phyloP scores from a whole-genome alignment of 2,113 vertebrate genomes.

The Pelodiscus sinensis region DNA sequence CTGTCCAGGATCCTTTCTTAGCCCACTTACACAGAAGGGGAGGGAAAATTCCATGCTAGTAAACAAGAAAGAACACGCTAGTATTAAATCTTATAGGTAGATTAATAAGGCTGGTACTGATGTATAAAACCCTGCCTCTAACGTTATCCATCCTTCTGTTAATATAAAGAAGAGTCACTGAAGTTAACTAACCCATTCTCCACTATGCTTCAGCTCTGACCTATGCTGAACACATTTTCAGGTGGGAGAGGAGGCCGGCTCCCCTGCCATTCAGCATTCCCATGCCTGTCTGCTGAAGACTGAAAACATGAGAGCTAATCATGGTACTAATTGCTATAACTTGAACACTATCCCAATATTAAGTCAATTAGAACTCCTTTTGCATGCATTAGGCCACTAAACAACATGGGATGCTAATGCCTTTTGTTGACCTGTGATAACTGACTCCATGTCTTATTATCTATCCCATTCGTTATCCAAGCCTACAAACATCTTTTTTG shows the following conservation, averaged over 20 bases:
- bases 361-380: neutral
- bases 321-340: neutral
- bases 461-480: neutral
- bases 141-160: neutral
- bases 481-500: neutral
- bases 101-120: neutral
- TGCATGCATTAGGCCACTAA: neutral
- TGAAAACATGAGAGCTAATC: neutral
- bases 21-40: neutral
- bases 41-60: neutral
- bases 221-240: neutral
- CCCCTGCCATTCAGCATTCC: neutral
- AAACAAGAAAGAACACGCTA: neutral
- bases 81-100: neutral
- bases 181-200: neutral
- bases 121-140: neutral
- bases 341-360: fast-evolving
- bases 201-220: neutral
- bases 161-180: neutral
- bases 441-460: neutral
- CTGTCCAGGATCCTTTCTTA: neutral
- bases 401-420: fast-evolving
- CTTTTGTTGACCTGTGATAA: fast-evolving
- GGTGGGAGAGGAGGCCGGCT: neutral
- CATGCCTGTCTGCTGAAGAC: neutral